These are phyloP conservation scores for Rhadina sibilatrix DNA, from an alignment of 2,113 vertebrate species.

Conservation along the genomic window DNA sequence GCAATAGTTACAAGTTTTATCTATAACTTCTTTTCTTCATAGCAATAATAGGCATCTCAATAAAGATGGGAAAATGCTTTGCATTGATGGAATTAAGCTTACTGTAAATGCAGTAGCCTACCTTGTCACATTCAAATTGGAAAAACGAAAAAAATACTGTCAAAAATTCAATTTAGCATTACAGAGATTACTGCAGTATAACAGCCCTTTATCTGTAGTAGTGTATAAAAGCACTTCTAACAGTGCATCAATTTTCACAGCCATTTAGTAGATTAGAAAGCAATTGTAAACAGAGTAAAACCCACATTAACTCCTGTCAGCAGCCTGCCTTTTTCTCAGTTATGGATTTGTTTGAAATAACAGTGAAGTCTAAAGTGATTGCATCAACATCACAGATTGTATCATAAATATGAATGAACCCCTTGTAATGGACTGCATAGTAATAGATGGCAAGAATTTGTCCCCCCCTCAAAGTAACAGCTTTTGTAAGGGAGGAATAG, in stretches of 20 bases:
- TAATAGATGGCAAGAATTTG: slow-evolving; percentile 32
- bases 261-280: slow-evolving; percentile 84
- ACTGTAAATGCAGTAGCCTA: slow-evolving; percentile 43
- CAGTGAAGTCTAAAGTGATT: slow-evolving; percentile 73
- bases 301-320: slow-evolving; percentile 81
- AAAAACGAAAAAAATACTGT: slow-evolving; percentile 57
- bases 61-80: slow-evolving; percentile 40
- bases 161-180: slow-evolving; percentile 75
- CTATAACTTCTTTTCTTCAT: background rate
- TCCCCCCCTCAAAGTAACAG: slow-evolving; percentile 35
- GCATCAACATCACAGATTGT: slow-evolving; percentile 69
- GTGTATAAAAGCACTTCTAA: slow-evolving; percentile 76
- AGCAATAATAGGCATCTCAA: slow-evolving; percentile 19
- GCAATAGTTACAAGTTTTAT: background rate
- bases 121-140: slow-evolving; percentile 58
- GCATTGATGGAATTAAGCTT: slow-evolving; percentile 56
- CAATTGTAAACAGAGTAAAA: slow-evolving; percentile 82
- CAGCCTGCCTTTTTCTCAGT: slow-evolving; percentile 76
- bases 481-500: slow-evolving; percentile 45
- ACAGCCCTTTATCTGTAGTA: slow-evolving; percentile 68
- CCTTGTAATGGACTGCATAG: slow-evolving; percentile 53
- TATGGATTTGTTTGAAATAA: slow-evolving; percentile 80
- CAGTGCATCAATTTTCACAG: slow-evolving; percentile 81
- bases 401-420: slow-evolving; percentile 80
- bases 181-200: slow-evolving; percentile 65